These are phyloP conservation scores for Pterois miles DNA, from an alignment of 2,797 vertebrate species.

Conservation along the genomic window DNA sequence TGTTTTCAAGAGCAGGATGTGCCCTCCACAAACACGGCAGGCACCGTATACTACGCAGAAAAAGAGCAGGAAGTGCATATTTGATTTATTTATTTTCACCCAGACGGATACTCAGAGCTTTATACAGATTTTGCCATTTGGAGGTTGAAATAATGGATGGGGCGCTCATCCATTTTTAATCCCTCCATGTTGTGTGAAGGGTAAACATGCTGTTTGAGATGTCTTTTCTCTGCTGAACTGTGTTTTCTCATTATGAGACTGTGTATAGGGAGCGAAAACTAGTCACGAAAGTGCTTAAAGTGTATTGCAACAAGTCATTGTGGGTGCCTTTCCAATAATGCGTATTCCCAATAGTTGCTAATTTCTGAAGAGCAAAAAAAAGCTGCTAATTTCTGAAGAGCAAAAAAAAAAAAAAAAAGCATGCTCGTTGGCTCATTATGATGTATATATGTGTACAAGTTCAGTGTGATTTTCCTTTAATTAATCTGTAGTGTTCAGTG, in stretches of 20 bases:
- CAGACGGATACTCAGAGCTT: constrained; percentile 86
- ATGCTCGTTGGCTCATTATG: constrained; percentile 40
- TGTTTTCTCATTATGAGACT: constrained; percentile 83
- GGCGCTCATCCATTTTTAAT: constrained; percentile 87
- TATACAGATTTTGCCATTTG: constrained; percentile 88
- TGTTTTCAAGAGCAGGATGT: constrained; percentile 74
- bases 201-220: constrained; percentile 88
- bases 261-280: constrained; percentile 70
- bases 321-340: constrained; percentile 63
- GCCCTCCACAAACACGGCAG: constrained; percentile 70
- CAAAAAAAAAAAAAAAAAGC: constrained; percentile 10
- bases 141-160: constrained; percentile 89
- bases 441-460: constrained; percentile 12
- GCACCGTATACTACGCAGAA: constrained; percentile 66
- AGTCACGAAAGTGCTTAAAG: constrained; percentile 76
- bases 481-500: constrained; percentile 60
- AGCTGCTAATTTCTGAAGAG: constrained; percentile 45
- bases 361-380: too few species aligned
- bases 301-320: constrained; percentile 70
- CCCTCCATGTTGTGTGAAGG: constrained; percentile 86
- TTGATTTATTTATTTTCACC: constrained; percentile 90
- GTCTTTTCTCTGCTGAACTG: constrained; percentile 84
- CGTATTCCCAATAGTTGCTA: constrained; percentile 54
- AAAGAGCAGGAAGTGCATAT: constrained; percentile 84
- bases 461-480: constrained; percentile 52